These are phyloP conservation scores for Melanocharis versteri DNA, from an alignment of 2,113 vertebrate species.

Conservation along the genomic window DNA sequence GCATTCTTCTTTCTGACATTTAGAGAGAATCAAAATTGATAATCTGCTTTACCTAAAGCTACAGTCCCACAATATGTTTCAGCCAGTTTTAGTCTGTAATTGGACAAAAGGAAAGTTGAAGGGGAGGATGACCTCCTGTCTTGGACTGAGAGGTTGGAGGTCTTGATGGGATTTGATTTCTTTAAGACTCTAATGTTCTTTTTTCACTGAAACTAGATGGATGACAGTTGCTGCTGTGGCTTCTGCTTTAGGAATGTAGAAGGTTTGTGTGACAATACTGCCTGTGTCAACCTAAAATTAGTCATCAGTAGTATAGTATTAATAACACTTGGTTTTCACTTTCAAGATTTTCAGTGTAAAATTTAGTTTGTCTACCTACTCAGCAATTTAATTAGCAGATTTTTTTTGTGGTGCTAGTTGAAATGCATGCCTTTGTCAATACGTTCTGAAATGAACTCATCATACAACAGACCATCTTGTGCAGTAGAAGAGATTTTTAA, in stretches of 20 bases:
- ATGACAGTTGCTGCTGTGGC: background rate
- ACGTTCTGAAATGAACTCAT: constrained; percentile 73
- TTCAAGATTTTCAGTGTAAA: constrained; percentile 20
- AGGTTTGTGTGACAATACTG: background rate
- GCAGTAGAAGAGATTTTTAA: constrained; percentile 79
- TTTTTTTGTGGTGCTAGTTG: constrained; percentile 33
- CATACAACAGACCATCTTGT: constrained; percentile 66
- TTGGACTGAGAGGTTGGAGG: background rate
- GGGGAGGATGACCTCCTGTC: background rate
- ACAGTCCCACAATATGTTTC: background rate
- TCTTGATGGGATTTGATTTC: background rate
- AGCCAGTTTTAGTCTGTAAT: background rate
- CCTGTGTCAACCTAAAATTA: background rate
- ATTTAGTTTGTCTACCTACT: constrained; percentile 36
- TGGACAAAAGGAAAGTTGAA: background rate
- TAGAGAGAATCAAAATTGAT: background rate
- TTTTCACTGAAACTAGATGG: background rate
- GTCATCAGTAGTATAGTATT: background rate
- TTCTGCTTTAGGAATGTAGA: background rate
- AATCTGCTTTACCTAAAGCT: background rate
- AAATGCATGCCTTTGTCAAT: constrained; percentile 64
- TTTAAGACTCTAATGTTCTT: background rate
- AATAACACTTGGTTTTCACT: constrained; percentile 28
- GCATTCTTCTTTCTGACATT: background rate
- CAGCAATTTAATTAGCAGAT: constrained; percentile 62